Evolutionary conservation across 2,888 invertebrate species (phyloP).

Genomic region (Gnatocerus cornutus): DNA sequence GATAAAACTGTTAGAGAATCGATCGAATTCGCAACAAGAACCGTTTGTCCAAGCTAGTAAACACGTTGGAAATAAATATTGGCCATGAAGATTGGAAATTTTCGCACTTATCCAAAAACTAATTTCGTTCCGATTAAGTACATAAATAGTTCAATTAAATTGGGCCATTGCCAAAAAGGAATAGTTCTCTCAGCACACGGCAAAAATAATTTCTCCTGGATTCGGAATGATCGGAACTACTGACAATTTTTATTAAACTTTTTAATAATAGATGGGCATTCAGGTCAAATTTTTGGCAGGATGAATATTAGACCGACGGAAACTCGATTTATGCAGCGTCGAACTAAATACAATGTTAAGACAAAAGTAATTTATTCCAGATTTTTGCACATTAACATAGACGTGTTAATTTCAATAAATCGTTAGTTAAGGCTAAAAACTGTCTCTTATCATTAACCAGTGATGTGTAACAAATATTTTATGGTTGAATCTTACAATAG

Average conservation of each 20-base stretch:
- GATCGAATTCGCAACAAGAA: slow-evolving; percentile 25
- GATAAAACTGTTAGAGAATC: slow-evolving; percentile 29
- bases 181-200: neutral
- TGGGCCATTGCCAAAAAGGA: slow-evolving; percentile 21
- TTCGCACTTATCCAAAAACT: slow-evolving; percentile 9
- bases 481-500: no score
- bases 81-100: slow-evolving; percentile 16
- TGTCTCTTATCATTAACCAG: no score
- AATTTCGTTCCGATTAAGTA: slow-evolving; percentile 15
- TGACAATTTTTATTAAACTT: neutral
- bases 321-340: neutral
- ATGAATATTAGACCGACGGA: neutral
- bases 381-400: no score
- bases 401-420: no score
- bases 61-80: neutral
- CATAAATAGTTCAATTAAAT: slow-evolving; percentile 21
- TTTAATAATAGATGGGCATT: neutral
- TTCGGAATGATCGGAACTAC: no score
- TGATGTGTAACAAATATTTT: no score
- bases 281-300: slow-evolving; percentile 13
- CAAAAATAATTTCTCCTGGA: no score
- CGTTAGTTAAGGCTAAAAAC: no score
- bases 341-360: neutral
- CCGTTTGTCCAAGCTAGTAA: neutral
- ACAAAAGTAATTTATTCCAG: no score